Conservation (phyloP, 1,140 invertebrate species). For the Brevipalpus yothersi region DNA sequence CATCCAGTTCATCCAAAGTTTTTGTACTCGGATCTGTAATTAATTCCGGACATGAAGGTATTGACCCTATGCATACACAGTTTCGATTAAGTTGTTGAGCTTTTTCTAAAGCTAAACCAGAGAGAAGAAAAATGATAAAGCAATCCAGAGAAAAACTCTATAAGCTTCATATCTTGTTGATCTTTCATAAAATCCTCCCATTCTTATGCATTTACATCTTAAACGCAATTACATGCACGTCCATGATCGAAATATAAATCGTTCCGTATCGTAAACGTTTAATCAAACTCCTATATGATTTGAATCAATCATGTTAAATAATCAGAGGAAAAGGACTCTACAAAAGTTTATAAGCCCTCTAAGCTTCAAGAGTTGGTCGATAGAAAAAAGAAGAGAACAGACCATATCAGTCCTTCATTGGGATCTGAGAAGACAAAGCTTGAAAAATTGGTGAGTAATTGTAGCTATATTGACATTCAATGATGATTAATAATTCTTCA, state of each 20-base stretch:
- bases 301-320: neutral
- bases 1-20: constrained; percentile 51
- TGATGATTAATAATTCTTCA: neutral
- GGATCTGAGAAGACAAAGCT: neutral
- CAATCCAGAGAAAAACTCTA: neutral
- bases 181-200: neutral
- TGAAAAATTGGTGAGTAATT: neutral
- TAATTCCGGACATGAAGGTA: constrained; percentile 73
- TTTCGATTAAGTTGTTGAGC: too few relatives aligned
- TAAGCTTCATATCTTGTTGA: neutral
- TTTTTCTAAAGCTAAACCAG: too few relatives aligned
- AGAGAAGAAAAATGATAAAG: too few relatives aligned
- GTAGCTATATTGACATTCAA: neutral
- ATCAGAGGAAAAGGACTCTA: constrained; percentile 48
- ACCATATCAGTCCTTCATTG: constrained; percentile 20
- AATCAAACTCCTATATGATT: neutral
- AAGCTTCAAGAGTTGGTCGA: constrained; percentile 35
- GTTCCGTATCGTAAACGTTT: neutral
- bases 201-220: neutral
- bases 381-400: constrained; percentile 19
- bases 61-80: constrained; percentile 15
- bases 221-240: neutral
- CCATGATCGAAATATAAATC: neutral
- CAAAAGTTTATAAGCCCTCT: constrained; percentile 76
- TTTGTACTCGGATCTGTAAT: constrained; percentile 94